Evolutionary conservation across 92 coral and sea anemone genomes (phyloP).

Genomic region (Hydrozoanthus gracilis): DNA sequence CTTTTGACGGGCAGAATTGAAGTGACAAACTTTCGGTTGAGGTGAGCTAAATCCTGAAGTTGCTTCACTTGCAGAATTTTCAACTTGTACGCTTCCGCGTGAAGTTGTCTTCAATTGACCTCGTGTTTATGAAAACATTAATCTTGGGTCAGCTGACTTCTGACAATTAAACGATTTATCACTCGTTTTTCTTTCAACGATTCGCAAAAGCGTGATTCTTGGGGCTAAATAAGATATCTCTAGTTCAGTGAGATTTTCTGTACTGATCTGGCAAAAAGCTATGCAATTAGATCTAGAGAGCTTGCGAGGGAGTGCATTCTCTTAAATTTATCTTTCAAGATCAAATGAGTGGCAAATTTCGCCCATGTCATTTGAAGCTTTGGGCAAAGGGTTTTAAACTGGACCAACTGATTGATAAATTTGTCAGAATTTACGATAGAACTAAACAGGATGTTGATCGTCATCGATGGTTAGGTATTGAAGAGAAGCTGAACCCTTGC

Average conservation of each 20-base stretch:
- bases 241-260: background rate
- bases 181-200: background rate
- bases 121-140: background rate
- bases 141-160: constrained; percentile 16
- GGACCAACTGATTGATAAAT: background rate
- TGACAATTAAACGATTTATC: background rate
- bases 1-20: constrained; percentile 75
- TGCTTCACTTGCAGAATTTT: constrained; percentile 46
- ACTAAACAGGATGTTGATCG: background rate
- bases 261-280: background rate
- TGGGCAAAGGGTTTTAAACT: background rate
- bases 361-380: background rate
- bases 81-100: constrained; percentile 43
- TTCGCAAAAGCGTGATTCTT: background rate
- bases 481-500: background rate
- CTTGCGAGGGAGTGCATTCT: too few relatives aligned
- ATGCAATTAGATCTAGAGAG: background rate
- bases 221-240: background rate
- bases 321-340: background rate
- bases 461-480: background rate
- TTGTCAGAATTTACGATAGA: background rate
- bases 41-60: constrained; percentile 40
- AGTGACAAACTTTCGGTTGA: constrained; percentile 54
- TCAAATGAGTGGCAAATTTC: background rate
- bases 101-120: constrained; percentile 22